Conservation (phyloP, 1,140 invertebrate genomes). For the Aphis craccivora region DNA sequence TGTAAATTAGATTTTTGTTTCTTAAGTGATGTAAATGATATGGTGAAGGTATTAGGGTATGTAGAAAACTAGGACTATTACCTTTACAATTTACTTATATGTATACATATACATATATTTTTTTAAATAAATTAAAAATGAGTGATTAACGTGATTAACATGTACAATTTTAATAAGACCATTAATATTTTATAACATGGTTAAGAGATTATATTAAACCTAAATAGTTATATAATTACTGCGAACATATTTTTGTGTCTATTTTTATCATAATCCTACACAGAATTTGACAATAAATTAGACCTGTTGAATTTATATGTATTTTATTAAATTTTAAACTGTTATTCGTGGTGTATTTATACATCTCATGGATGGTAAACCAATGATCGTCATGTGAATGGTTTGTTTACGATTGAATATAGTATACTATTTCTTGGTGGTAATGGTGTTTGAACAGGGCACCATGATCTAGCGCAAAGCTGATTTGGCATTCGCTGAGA, state of each 20-base stretch:
- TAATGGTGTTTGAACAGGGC: not conserved
- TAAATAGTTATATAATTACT: not conserved
- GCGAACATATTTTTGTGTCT: slow-evolving; percentile 28
- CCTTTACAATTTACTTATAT: slow-evolving; percentile 24
- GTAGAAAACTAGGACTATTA: not conserved
- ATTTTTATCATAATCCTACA: slow-evolving; percentile 23
- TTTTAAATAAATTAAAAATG: slow-evolving; percentile 14
- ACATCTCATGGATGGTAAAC: not conserved
- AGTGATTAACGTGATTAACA: not conserved
- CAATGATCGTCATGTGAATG: not conserved
- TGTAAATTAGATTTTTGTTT: slow-evolving; percentile 45
- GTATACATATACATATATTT: slow-evolving; percentile 5
- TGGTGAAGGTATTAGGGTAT: slow-evolving; percentile 29
- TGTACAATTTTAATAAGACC: slow-evolving; percentile 14
- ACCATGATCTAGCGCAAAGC: slow-evolving; percentile 47
- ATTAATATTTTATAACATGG: slow-evolving; percentile 32
- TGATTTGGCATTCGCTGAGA: slow-evolving; percentile 39
- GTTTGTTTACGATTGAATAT: not conserved
- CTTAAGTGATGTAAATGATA: slow-evolving; percentile 25
- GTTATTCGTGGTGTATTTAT: not conserved
- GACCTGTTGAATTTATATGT: not conserved
- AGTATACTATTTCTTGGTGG: not conserved
- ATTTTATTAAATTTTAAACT: not conserved
- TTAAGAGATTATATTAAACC: slow-evolving; percentile 22
- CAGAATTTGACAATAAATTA: slow-evolving; percentile 39